These are phyloP conservation scores for Dendrolimus punctatus DNA, from an alignment of 1,140 invertebrate species.

Conservation along the genomic window DNA sequence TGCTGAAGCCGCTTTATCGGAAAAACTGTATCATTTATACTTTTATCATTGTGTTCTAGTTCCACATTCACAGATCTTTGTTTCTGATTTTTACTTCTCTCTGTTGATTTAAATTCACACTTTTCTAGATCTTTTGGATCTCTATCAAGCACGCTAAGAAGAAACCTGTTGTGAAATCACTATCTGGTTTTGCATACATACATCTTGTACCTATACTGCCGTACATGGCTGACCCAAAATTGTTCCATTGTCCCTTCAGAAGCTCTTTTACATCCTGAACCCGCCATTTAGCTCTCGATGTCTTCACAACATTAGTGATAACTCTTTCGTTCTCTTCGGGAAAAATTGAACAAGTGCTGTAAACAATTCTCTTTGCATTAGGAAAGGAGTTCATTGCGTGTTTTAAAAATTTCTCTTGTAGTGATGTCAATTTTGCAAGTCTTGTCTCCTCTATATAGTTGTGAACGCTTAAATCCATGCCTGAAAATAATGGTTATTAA, in stretches of 20 bases:
- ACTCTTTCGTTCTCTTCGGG: conserved; percentile 95
- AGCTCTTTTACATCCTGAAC: conserved; percentile 75
- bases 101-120: conserved; percentile 4
- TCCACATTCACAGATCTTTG: conserved; percentile 1
- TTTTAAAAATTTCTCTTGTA: conserved; percentile 89
- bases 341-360: conserved; percentile 95
- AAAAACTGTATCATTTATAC: background rate
- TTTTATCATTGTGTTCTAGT: background rate
- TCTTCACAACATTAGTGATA: conserved; percentile 76
- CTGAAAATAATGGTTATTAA: conserved; percentile 24
- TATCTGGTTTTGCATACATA: conserved; percentile 81
- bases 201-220: conserved; percentile 79
- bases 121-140: conserved; percentile 46
- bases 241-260: conserved; percentile 77
- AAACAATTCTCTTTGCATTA: conserved; percentile 88
- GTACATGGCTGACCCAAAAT: conserved; percentile 77
- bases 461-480: conserved; percentile 57
- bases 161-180: conserved; percentile 92
- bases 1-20: too few species aligned
- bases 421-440: conserved; percentile 80
- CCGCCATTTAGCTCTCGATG: conserved; percentile 74
- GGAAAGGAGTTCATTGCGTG: conserved; percentile 90
- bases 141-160: conserved; percentile 92
- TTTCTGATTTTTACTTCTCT: conserved; percentile 17
- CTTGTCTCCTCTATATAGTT: conserved; percentile 68